Percentiles rank a stretch among this genome's conserved stretches.
phyloP scores from a whole-genome alignment of 1,140 invertebrate species.

The Ganaspis sp. region DNA sequence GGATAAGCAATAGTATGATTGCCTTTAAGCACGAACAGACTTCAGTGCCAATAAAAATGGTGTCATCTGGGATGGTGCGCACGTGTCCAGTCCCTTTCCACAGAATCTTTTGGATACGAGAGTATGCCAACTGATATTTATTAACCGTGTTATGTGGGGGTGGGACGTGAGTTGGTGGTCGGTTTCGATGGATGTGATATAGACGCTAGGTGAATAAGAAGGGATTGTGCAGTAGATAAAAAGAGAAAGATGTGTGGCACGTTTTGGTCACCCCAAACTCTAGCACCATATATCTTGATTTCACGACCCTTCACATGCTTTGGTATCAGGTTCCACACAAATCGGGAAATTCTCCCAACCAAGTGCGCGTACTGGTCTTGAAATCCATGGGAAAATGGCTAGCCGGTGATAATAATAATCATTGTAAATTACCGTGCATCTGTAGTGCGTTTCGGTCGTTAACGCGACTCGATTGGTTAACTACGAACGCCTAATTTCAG shows the following conservation, averaged over 20 bases:
- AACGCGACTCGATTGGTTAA: constrained; percentile 50
- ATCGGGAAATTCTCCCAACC: constrained; percentile 71
- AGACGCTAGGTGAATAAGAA: neutral
- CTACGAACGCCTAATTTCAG: constrained; percentile 35
- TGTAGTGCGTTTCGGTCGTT: constrained; percentile 64
- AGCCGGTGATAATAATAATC: constrained; percentile 60
- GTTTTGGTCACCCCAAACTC: constrained; percentile 46
- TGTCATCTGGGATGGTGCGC: constrained; percentile 65
- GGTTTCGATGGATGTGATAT: neutral
- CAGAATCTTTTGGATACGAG: constrained; percentile 51
- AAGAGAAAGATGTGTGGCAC: constrained; percentile 32
- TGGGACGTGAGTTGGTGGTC: constrained; percentile 35
- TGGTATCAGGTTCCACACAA: constrained; percentile 74
- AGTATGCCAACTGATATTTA: constrained; percentile 64
- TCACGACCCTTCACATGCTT: constrained; percentile 72
- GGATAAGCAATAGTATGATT: constrained; percentile 61
- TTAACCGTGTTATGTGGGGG: constrained; percentile 48
- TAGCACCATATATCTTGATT: constrained; percentile 75
- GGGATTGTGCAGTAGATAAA: constrained; percentile 23
- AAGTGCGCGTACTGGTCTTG: constrained; percentile 44
- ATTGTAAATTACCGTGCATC: constrained; percentile 69
- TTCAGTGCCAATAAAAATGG: constrained; percentile 68
- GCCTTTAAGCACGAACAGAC: constrained; percentile 57
- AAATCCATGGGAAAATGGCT: constrained; percentile 64
- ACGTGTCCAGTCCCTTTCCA: constrained; percentile 60